A percentile compares a stretch with the other conserved stretches of the same genome.
Evolutionary conservation across 2,113 vertebrate genomes (phyloP).

Genomic region (Microcebus jonahi): DNA sequence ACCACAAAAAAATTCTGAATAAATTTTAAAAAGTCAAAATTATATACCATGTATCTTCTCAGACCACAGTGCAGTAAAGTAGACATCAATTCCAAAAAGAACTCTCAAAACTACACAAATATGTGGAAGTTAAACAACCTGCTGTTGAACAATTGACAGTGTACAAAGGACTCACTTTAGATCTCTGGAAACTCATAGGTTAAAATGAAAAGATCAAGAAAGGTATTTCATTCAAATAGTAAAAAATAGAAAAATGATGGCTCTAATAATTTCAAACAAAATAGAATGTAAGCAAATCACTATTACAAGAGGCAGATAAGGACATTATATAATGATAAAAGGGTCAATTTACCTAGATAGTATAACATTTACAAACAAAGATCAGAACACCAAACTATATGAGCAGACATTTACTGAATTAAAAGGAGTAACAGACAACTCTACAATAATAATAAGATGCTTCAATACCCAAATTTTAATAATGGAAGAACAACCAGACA

Average conservation of each 20-base stretch:
- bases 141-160: not conserved
- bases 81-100: no score
- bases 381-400: not conserved
- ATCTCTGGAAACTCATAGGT: not conserved
- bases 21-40: no score
- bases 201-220: not conserved
- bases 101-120: no score
- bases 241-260: not conserved
- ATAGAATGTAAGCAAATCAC: not conserved
- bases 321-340: not conserved
- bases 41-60: no score
- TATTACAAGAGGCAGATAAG: not conserved
- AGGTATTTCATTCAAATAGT: not conserved
- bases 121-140: no score
- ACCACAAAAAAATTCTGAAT: no score
- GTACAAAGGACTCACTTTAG: not conserved
- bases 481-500: not conserved
- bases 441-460: not conserved
- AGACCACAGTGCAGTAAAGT: no score
- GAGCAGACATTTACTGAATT: not conserved
- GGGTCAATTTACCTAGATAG: not conserved
- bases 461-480: not conserved
- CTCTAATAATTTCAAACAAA: not conserved
- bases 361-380: not conserved
- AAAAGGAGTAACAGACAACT: not conserved